Conservation (phyloP, 2,113 vertebrate species). For the Bombycilla garrulus region DNA sequence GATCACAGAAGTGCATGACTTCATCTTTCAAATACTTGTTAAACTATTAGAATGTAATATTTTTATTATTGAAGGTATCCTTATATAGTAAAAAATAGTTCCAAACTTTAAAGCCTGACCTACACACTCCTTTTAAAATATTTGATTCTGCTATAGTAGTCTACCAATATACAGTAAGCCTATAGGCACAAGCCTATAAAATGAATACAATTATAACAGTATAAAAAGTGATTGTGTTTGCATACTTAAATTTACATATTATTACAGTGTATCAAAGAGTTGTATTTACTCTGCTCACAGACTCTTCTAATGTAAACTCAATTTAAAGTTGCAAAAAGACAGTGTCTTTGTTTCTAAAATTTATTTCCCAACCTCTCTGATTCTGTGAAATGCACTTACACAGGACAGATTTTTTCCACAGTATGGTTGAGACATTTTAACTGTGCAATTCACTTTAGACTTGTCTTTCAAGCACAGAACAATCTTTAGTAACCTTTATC, state of each 20-base stretch:
- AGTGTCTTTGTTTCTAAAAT: not conserved
- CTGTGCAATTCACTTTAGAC: not conserved
- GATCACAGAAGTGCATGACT: not conserved
- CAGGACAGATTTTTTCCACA: not conserved
- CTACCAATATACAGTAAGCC: not conserved
- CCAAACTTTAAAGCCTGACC: not conserved
- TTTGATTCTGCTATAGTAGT: not conserved
- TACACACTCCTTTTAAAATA: not conserved
- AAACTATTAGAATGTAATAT: not conserved
- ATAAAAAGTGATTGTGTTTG: not conserved
- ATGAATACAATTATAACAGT: not conserved
- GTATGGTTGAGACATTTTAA: not conserved
- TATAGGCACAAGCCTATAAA: not conserved
- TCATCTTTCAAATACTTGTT: not conserved
- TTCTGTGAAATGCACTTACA: not conserved
- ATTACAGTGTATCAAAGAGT: not conserved
- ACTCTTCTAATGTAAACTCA: not conserved
- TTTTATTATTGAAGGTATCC: not conserved
- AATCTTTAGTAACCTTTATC: not conserved
- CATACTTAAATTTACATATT: not conserved
- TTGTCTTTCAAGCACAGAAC: not conserved
- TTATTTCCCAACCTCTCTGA: not conserved
- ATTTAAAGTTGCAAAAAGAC: not conserved
- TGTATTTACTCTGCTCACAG: not conserved
- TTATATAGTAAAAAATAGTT: not conserved